Base-by-base conservation (phyloP, 2,797 vertebrate genomes). In the Pteropus rufus region DNA sequence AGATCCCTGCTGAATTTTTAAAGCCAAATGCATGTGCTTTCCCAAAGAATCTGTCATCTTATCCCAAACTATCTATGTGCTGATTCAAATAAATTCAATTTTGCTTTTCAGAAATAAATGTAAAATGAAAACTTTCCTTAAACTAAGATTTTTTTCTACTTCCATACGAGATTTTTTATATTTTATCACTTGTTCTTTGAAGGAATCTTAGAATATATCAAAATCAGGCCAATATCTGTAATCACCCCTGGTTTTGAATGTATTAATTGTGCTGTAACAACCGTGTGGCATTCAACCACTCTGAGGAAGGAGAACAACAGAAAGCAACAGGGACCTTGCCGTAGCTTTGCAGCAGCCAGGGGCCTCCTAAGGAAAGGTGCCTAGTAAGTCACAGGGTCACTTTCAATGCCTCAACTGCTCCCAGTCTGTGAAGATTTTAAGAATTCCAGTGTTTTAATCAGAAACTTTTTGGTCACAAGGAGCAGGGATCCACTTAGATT, bases 71-170 rank as follows among this genome's bases (percentile, higher is more conserved):
- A n/a, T 46, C 49, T 83, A 56, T 44, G 54, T 91, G 56, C 67
- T 49, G 18, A 46, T 46, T 91, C 87, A 91, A 81, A 65, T 54
- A 54, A 58, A 89, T 62, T 76, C 58, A 58, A 36, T 69, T 80
- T 79, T 81, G n/a, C 56, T 69, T 83, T 64, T 44, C 18, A 92
- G 52, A 94, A 93, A 67, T 7, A 64, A 80, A 81, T 4, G 34
- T 46, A 92, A 69, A 76, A 81, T 36, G 9, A 70, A 88, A 65
- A 52, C 29, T 49, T 76, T 67, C 67, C 86, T 82, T 58, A 62
- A 67, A 69, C 34, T 70, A 92, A 70, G n/a, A 16, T 49, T 54
- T 52, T 80, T 83, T 69, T 91, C 65, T 29, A 34, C 41, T 76
- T 93, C 18, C 34, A 36, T 29, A 12, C 49, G 56, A 14, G 24